Evolutionary conservation across 2,113 vertebrate genomes (phyloP).

Genomic region (Pavo muticus): DNA sequence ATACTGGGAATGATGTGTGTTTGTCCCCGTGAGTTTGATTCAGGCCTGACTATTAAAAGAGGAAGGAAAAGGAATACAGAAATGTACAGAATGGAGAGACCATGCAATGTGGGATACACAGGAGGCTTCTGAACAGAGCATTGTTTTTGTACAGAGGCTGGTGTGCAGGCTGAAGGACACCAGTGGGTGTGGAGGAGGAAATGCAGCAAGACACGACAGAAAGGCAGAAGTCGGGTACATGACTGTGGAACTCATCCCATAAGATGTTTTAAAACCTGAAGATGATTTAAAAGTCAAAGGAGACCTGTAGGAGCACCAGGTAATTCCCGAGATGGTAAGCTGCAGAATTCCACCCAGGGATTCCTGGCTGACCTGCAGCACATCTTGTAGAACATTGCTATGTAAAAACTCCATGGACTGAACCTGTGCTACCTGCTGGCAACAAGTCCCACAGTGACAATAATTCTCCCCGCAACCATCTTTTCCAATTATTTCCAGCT

Average conservation of each 20-base stretch:
- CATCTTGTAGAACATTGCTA: not conserved
- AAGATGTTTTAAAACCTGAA: not conserved
- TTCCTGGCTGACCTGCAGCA: not conserved
- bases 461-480: not conserved
- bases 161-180: not conserved
- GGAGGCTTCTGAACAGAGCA: not conserved
- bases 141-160: accelerated
- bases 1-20: not conserved
- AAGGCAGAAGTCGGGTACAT: accelerated
- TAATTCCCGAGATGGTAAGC: not conserved
- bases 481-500: not conserved
- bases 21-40: not conserved
- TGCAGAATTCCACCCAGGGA: not conserved
- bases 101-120: not conserved
- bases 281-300: not conserved
- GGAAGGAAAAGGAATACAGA: not conserved
- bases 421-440: not conserved
- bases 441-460: not conserved
- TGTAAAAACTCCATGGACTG: not conserved
- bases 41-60: not conserved
- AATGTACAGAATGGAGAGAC: not conserved
- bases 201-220: not conserved
- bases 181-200: accelerated
- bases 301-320: not conserved
- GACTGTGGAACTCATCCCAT: not conserved